phyloP scores from a whole-genome alignment of 2,113 vertebrate species.

The Dicaeum eximium region DNA sequence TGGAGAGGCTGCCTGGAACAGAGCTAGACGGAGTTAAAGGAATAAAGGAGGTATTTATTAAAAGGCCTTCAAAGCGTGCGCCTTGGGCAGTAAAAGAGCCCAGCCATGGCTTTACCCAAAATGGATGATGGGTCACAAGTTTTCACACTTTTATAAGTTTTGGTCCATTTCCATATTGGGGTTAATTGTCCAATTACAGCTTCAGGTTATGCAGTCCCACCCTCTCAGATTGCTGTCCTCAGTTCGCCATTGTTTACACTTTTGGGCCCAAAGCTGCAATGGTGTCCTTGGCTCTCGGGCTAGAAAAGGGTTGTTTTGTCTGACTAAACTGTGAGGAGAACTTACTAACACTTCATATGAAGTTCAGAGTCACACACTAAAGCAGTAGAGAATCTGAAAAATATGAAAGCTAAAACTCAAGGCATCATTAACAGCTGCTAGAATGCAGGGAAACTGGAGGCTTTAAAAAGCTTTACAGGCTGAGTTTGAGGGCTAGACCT shows the following conservation, averaged over 20 bases:
- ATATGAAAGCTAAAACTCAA: not conserved
- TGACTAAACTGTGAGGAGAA: not conserved
- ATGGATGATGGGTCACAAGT: fast-evolving
- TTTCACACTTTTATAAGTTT: not conserved
- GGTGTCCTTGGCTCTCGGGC: not conserved
- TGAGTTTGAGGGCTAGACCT: not conserved
- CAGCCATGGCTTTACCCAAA: fast-evolving
- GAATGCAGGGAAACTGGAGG: not conserved
- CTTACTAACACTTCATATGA: not conserved
- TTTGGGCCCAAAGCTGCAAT: not conserved
- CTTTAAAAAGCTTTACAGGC: not conserved
- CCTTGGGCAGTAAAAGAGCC: not conserved
- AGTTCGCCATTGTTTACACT: fast-evolving
- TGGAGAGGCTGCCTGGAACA: not conserved
- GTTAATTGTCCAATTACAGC: not conserved
- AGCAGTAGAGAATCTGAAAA: not conserved
- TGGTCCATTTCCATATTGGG: not conserved
- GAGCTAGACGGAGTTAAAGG: not conserved
- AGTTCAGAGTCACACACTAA: not conserved
- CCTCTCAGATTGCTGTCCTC: not conserved
- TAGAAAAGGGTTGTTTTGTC: not conserved
- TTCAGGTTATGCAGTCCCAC: not conserved
- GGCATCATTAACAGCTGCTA: not conserved
- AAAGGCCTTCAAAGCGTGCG: too few relatives aligned
- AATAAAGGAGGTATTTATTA: not conserved